Percentiles rank a stretch among this genome's conserved stretches.
Conservation (phyloP, 2,888 invertebrate genomes). For the Acanthoscelides obtectus region DNA sequence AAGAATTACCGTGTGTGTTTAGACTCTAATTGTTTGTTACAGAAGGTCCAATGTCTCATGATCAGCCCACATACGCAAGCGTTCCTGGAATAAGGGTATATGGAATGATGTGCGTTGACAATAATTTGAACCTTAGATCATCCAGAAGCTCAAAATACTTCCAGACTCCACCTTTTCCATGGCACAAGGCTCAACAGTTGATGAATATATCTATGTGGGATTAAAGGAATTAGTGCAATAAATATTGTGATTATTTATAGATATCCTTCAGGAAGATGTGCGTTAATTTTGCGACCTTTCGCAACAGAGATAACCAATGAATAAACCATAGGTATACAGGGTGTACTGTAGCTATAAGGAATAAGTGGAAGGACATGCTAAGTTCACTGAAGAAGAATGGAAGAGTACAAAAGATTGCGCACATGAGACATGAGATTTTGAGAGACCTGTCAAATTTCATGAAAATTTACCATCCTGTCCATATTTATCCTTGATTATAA, state of each 20-base stretch:
- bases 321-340: neutral
- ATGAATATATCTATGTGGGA: slow-evolving; percentile 67
- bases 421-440: too few species aligned
- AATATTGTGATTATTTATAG: slow-evolving; percentile 11
- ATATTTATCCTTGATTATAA: too few species aligned
- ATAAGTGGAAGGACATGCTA: neutral
- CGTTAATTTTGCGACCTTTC: neutral
- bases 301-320: neutral
- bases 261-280: neutral
- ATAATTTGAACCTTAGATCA: slow-evolving; percentile 43
- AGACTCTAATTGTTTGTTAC: slow-evolving; percentile 32
- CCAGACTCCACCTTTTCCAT: slow-evolving; percentile 63
- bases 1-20: too few species aligned
- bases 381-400: too few species aligned
- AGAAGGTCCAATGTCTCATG: slow-evolving; percentile 94
- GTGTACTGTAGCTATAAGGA: neutral
- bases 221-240: slow-evolving; percentile 19
- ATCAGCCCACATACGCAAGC: slow-evolving; percentile 89
- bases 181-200: slow-evolving; percentile 71
- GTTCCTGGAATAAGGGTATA: slow-evolving; percentile 90
- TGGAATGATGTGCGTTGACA: slow-evolving; percentile 86
- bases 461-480: too few species aligned
- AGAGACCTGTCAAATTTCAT: too few species aligned
- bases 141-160: slow-evolving; percentile 48
- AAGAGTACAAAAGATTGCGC: too few species aligned